Evolutionary conservation across 2,888 invertebrate species (phyloP).

Genomic region (Ceramica pisi): DNA sequence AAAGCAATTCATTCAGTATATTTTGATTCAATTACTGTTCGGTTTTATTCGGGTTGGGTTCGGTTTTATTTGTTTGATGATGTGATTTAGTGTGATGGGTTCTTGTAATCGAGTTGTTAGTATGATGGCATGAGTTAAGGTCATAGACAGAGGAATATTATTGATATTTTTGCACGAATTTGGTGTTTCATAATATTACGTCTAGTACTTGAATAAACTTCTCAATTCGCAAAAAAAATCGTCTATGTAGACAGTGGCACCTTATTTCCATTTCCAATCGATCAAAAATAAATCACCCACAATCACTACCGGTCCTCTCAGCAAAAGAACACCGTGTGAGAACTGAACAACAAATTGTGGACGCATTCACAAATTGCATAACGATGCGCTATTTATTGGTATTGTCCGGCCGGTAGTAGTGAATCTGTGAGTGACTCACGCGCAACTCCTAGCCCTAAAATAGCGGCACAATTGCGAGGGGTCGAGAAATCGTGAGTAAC

Average conservation of each 20-base stretch:
- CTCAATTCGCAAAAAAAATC: not conserved
- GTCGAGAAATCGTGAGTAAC: conserved; percentile 69
- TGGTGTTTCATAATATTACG: not conserved
- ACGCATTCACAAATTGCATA: conserved; percentile 55
- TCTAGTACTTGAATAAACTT: not conserved
- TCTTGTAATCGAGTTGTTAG: conserved; percentile 32
- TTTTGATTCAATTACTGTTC: conserved; percentile 49
- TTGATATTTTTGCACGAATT: not conserved
- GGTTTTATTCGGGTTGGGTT: conserved; percentile 16
- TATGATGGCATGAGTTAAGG: conserved; percentile 6
- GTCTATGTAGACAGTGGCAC: not conserved
- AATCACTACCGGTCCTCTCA: not conserved
- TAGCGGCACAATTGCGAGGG: conserved; percentile 69
- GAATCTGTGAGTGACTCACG: conserved; percentile 55
- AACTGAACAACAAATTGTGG: conserved; percentile 27
- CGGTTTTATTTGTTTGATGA: conserved; percentile 24
- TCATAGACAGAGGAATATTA: not conserved
- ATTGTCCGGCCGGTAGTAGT: conserved; percentile 47
- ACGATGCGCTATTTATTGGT: conserved; percentile 49
- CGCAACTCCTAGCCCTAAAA: conserved; percentile 69
- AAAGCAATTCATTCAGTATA: conserved; percentile 39
- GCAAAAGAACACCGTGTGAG: conserved; percentile 34
- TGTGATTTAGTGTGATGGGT: conserved; percentile 26
- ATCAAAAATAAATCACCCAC: not conserved
- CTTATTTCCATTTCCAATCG: not conserved